A percentile compares a stretch with the other conserved stretches of the same genome.
phyloP scores from a whole-genome alignment of 1,140 invertebrate genomes.

The Cryptotermes secundus region DNA sequence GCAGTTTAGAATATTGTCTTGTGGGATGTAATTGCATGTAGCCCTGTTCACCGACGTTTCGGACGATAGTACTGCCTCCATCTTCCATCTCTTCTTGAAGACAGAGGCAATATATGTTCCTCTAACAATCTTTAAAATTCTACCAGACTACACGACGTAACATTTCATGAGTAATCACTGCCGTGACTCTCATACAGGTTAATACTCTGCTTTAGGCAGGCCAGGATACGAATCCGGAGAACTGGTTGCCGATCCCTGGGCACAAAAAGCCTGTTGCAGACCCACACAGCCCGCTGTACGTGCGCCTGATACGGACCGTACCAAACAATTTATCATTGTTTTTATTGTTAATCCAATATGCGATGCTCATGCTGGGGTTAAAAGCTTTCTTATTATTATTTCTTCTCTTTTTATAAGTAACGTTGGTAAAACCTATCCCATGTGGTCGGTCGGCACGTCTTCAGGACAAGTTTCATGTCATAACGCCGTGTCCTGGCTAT shows the following conservation, averaged over 20 bases:
- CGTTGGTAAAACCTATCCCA: conserved; percentile 1
- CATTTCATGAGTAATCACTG: too few species aligned
- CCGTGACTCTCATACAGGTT: too few species aligned
- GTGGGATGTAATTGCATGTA: too few species aligned
- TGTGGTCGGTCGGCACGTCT: conserved; percentile 3
- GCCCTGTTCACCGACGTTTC: too few species aligned
- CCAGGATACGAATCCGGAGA: not conserved
- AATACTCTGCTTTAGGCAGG: too few species aligned
- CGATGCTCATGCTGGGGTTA: not conserved
- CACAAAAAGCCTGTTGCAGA: not conserved
- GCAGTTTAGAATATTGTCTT: too few species aligned
- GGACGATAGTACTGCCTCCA: too few species aligned
- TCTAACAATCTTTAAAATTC: too few species aligned
- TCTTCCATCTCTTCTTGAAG: too few species aligned
- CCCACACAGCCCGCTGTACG: not conserved
- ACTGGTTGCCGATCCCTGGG: not conserved
- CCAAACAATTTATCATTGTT: conserved; percentile 12
- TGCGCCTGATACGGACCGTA: not conserved
- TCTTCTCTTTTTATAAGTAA: not conserved
- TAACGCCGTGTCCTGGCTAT: not conserved
- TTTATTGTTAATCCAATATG: conserved; percentile 12
- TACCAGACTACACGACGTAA: too few species aligned
- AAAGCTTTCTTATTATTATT: not conserved
- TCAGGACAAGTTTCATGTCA: not conserved
- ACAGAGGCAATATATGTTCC: too few species aligned